Evolutionary conservation across 2,888 invertebrate species (phyloP), one percentile per base, ranked within the genome.

Genomic region (Cactoblastis cactorum): DNA sequence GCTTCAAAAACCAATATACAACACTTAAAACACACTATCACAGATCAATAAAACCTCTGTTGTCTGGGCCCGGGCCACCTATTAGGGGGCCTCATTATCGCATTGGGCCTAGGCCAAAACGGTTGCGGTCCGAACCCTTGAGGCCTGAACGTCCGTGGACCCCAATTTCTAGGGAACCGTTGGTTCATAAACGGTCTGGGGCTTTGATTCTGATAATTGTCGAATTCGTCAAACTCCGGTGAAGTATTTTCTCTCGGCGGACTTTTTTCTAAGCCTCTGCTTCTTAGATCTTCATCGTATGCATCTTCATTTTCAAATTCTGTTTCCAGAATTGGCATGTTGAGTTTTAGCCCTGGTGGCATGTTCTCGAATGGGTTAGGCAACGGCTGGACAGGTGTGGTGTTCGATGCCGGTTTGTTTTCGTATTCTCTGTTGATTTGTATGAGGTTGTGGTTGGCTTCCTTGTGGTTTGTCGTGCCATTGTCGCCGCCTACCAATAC

Each of bases 1-100:
- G 14, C 35, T 46, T 22, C 4, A 22, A 35, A 46, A 46, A n/a
- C 14, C 34, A 14, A 6, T 14, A 4, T 43, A 14, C 6, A 12
- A 28, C 24, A 28, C 28, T 28, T 22, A 24, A 15, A 2, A 3
- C 54, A 55, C 53, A 69, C 65, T 62, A 55, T 60, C 64, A 58
- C 64, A 60, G 50, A 65, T 87, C 86, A 89, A 88, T 88, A 92
- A 74, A 91, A 74, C 70, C 91, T 65, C 68, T 80, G 62, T 52
- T 83, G 63, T 64, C 91, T 53, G 28, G 91, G 72, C 51, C 83
- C 75, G 68, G 80, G 65, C 84, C 86, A 74, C 64, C 86, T 57
- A 58, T 77, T 70, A 11, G 82, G 70, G n/a, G 81, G 59, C 63
- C 89, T 63, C 38, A 85, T 89, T 6, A 28, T 28, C 53, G 83